Evolutionary conservation across 2,113 vertebrate genomes (phyloP).

Genomic region (Upupa epops): DNA sequence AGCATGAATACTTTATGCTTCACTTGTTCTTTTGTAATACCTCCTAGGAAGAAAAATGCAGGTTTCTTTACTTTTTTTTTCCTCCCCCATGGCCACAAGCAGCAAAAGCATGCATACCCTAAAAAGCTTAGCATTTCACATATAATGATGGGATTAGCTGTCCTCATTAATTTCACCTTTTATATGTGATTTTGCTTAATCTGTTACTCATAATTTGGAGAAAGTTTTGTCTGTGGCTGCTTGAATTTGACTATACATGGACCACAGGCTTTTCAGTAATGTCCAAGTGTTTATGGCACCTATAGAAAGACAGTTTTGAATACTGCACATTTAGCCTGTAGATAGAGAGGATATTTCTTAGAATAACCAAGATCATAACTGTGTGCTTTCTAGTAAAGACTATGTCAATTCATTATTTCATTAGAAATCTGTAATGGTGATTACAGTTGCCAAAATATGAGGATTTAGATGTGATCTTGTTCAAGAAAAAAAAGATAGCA

Average conservation of each 20-base stretch:
- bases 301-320: background rate
- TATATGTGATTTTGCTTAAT: background rate
- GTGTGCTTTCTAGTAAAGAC: background rate
- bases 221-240: background rate
- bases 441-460: background rate
- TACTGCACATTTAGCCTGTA: background rate
- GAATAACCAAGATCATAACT: background rate
- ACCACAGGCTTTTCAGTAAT: background rate
- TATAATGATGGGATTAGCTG: background rate
- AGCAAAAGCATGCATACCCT: background rate
- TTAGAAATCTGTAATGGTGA: background rate
- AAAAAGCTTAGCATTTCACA: background rate
- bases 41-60: background rate
- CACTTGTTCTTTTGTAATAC: constrained; percentile 17
- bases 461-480: background rate
- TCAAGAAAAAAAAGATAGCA: background rate
- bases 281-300: background rate
- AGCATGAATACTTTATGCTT: constrained; percentile 21
- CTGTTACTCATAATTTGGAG: background rate
- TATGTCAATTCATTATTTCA: background rate
- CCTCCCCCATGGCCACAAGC: rapidly evolving
- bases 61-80: background rate
- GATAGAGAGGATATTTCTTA: background rate
- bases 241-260: background rate
- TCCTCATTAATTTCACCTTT: background rate